Conservation (phyloP, 2,113 vertebrate species). For the Cichladusa arquata region DNA sequence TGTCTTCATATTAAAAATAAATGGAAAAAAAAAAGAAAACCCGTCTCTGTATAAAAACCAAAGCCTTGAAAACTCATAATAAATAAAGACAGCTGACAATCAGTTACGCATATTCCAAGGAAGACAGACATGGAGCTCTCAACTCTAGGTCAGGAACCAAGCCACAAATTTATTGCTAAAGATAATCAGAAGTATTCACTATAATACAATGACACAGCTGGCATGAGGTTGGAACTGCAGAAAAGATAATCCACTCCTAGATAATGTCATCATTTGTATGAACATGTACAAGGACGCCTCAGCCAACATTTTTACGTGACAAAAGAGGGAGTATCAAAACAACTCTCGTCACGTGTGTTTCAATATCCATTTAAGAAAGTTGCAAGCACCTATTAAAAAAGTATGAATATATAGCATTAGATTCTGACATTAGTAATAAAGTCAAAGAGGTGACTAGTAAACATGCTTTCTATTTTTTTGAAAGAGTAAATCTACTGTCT, state of each 20-base stretch:
- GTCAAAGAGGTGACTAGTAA: neutral
- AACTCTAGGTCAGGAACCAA: conserved; percentile 10
- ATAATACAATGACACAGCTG: conserved; percentile 51
- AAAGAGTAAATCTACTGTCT: neutral
- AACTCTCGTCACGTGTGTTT: neutral
- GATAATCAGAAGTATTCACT: conserved; percentile 53
- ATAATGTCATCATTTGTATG: conserved; percentile 48
- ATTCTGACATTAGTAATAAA: neutral
- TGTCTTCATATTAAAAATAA: neutral
- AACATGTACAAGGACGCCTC: conserved; percentile 12
- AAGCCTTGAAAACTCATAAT: conserved; percentile 47
- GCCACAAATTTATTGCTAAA: conserved; percentile 25
- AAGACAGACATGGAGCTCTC: conserved; percentile 23
- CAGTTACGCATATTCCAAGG: neutral
- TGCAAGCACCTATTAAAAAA: neutral
- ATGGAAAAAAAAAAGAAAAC: neutral
- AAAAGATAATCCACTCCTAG: conserved; percentile 43
- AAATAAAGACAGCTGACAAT: conserved; percentile 52
- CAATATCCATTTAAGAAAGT: neutral
- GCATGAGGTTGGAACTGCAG: neutral
- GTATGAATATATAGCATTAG: neutral
- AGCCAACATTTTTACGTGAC: neutral
- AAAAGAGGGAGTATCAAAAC: neutral
- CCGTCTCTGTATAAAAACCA: neutral
- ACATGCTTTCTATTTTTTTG: neutral